Base-by-base conservation (phyloP, 2,797 vertebrate genomes). In the Leuciscus waleckii region DNA sequence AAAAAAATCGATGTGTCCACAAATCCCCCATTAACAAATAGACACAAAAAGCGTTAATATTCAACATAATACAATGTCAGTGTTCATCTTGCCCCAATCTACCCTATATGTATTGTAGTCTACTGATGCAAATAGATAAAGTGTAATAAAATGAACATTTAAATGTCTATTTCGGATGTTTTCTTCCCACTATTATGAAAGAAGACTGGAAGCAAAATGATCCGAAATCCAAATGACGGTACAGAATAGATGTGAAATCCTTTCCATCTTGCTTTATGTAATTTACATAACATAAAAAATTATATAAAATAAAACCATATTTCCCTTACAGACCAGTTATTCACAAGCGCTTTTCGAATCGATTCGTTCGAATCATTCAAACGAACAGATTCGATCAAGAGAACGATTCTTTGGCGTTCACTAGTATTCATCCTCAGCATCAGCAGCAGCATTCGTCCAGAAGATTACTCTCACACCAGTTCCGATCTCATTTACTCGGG, bases 381-480 rank as follows among this genome's bases (percentile, higher is more conserved):
- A 19, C 5, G 49, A 84, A 85, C 10, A 17, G 74, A 14, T n/a
- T 78, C 23, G 39, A 5, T 21, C 8, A 11, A 21, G 9, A 2
- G 37, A 70, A 58, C 3, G 67, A 61, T 46, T 79, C 83, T 37
- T 71, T 43, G 14, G 16, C 51, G 68, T 58, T 41, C 63, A 51
- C 63, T 49, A 54, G 35, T 69, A 1, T 43, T 58, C 56, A 13
- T n/a, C 39, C 67, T 58, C 83, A 79, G 39, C 74, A 37, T 76
- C 67, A 41, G 49, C 71, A 76, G 77, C 79, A 79, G 79, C 82
- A 77, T 65, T 84, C 83, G 73, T 39, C 17, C 80, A 54, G 73
- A 83, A 63, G 75, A 69, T 51, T 2, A 49, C 35, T 46, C 35
- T 5, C 26, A 61, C 51, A 69, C 11, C 82, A 41, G 14, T 7